phyloP scores from a whole-genome alignment of 1,140 invertebrate genomes.

The Drosophila punjabiensis region DNA sequence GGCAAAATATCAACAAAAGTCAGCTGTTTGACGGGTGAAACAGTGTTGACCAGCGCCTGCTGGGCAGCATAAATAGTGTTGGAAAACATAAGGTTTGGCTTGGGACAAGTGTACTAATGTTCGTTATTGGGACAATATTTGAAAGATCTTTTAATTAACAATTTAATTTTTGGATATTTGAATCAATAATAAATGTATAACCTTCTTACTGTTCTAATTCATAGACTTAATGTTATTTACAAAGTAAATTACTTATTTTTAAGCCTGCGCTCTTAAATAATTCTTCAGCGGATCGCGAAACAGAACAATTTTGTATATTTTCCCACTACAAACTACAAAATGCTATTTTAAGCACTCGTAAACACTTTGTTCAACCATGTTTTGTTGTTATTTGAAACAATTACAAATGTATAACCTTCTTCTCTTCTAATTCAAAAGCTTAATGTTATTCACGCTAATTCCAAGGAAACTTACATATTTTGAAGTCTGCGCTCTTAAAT shows the following conservation, averaged over 20 bases:
- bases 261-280: too few species aligned
- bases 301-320: too few species aligned
- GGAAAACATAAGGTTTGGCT: background rate
- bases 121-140: background rate
- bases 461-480: background rate
- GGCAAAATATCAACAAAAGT: slow-evolving; percentile 58
- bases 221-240: too few species aligned
- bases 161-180: background rate
- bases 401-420: background rate
- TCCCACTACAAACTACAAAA: background rate
- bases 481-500: too few species aligned
- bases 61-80: slow-evolving; percentile 1
- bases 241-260: too few species aligned
- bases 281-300: too few species aligned
- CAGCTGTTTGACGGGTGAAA: slow-evolving; percentile 41
- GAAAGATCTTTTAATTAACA: background rate
- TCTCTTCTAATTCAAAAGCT: background rate
- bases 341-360: too few species aligned
- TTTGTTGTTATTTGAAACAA: background rate
- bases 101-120: background rate
- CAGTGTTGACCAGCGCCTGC: slow-evolving; percentile 26
- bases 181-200: background rate
- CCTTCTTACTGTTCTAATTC: too few species aligned
- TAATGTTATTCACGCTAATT: background rate
- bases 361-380: too few species aligned